Conservation (phyloP, 2,888 invertebrate species). For the Choristoneura rosaceana region DNA sequence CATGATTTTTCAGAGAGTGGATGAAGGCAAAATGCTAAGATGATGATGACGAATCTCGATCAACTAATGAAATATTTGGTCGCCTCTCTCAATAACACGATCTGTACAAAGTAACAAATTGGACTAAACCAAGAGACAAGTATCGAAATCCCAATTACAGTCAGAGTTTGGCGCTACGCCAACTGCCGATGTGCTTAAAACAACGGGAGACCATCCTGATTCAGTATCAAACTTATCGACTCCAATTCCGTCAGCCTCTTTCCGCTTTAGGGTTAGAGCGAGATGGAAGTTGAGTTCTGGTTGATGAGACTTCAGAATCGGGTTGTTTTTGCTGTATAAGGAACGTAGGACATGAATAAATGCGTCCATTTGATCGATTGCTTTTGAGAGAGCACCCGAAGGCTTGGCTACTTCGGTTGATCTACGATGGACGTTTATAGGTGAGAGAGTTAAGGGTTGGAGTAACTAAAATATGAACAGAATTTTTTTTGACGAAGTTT, state of each 20-base stretch:
- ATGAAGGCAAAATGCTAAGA: too few relatives aligned
- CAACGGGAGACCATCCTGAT: constrained; percentile 30
- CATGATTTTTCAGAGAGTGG: too few relatives aligned
- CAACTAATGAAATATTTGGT: constrained; percentile 6
- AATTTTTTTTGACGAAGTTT: not conserved
- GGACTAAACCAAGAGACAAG: constrained; percentile 41
- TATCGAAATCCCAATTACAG: constrained; percentile 43
- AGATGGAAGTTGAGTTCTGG: not conserved
- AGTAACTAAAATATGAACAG: not conserved
- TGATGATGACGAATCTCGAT: not conserved
- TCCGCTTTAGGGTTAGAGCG: not conserved
- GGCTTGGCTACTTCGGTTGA: constrained; percentile 38
- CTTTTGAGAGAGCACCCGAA: constrained; percentile 36
- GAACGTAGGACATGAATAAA: constrained; percentile 39
- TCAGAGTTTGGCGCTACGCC: constrained; percentile 38
- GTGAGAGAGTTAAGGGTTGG: constrained; percentile 30
- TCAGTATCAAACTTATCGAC: constrained; percentile 5
- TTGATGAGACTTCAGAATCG: not conserved
- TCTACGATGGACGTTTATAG: constrained; percentile 35
- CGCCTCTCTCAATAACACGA: constrained; percentile 34
- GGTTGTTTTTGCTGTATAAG: constrained; percentile 13
- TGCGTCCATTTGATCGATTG: constrained; percentile 43
- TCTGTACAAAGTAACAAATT: constrained; percentile 36
- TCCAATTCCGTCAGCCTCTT: constrained; percentile 1
- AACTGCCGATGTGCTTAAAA: constrained; percentile 38